Evolutionary conservation across 2,113 vertebrate genomes (phyloP), one percentile per base, ranked within the genome.

Genomic region (Perccottus glenii): DNA sequence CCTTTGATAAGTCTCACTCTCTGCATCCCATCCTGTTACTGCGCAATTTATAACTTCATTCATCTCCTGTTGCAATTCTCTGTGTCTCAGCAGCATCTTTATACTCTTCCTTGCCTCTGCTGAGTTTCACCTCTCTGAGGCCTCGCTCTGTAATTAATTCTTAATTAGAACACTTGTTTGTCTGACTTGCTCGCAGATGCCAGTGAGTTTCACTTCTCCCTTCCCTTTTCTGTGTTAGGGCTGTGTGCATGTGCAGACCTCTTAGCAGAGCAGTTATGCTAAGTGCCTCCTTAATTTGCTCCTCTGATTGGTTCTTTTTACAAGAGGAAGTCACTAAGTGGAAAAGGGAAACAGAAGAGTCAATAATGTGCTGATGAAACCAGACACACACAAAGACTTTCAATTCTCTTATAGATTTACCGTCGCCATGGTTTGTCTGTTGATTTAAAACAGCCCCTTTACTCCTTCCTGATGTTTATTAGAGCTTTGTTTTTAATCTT

Each of bases 131-230:
- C 57, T 57, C 56, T 84, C 65, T 12, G 57, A 66, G 77, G 57
- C 73, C 73, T 86, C 73, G 59, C 64, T 53, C 2, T 73, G 71
- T 71, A 87, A 89, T 91, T 89, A 84, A 91, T 91, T 85, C 84
- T 84, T 91, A 89, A 89, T 86, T 89, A 73, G 79, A 89, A 85
- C 81, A 86, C 84, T 84, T 84, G 85, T 87, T 89, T 87, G 73
- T 88, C 78, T 88, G 86, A 87, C 72, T 86, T 87, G 63, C 83
- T 87, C 81, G 72, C 85, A 82, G 75, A 86, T 82, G 80, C 59
- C 19, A 45, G 67, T 60, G 75, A 78, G 75, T 60, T 78, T 57
- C 43, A 67, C 75, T 60, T 66, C 63, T 71, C 75, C 55, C 12
- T 32, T 43, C 44, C 60, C 63, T 64, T 71, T 58, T 47, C 33